Evolutionary conservation across 1,140 invertebrate genomes (phyloP), one percentile per base, ranked within the genome.

Genomic region (Bilobella aurantiaca): DNA sequence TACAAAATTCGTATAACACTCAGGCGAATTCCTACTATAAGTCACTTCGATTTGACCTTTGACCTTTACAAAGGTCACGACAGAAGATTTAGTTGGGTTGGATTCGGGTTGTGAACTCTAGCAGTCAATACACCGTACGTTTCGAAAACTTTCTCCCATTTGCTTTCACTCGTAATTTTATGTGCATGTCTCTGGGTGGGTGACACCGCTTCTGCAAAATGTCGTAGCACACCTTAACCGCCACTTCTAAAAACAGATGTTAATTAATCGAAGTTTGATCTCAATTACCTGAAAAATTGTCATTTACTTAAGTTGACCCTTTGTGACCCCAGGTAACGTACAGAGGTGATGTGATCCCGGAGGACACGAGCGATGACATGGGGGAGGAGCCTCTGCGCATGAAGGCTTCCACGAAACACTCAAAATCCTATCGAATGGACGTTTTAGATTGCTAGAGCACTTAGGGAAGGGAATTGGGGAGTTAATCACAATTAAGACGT

Each of bases 401-500:
- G 65, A 64, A 62, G 53, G 64, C 68, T 34, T 46, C 63, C 28
- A 12, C 49, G 5, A 53, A 53, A 53, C 8, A n/a, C 37, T 53
- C 49, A 53, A 70, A 67, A 63, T 65, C 65, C 16, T 70, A 67
- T 67, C 66, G 65, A 67, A 70, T 70, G 69, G 69, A 70, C 64
- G 69, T 70, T 29, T 67, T 70, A 70, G 69, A 70, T 61, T 70
- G 69, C 60, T 70, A 66, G 37, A 12, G n/a, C n/a, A 42, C 8
- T 12, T 12, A 42, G 8, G 37, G 8, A 42, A 42, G 37, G 37
- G n/a, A 42, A 42, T 42, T n/a, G 37, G n/a, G 8, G 8, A 8
- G 37, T 42, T 42, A 42, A 12, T 42, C 37, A 8, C n/a, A 42
- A 42, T 8, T 12, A 12, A 12, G 8, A 42, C 8, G n/a, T 12